Conservation (phyloP, 1,140 invertebrate species). For the Eriosoma lanigerum region DNA sequence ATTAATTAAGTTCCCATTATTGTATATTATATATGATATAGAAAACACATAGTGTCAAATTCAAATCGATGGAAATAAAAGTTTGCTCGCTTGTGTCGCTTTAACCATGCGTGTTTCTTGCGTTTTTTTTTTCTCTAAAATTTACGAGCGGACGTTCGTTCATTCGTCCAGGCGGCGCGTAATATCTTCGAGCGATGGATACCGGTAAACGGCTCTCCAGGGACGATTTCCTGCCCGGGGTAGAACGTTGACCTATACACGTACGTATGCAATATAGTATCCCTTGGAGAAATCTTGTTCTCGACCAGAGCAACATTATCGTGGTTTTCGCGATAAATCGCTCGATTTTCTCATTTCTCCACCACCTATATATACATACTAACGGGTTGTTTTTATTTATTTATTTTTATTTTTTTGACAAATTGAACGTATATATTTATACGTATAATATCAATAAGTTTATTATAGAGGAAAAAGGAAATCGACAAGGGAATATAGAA, state of each 20-base stretch:
- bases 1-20: background rate
- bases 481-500: conserved; percentile 3
- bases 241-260: conserved; percentile 36
- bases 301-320: conserved; percentile 34
- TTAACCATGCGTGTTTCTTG: background rate
- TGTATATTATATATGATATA: no score
- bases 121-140: background rate
- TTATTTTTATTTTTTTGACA: conserved; percentile 20
- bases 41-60: background rate
- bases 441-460: conserved; percentile 17
- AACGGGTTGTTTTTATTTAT: no score
- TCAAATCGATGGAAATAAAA: conserved; percentile 2
- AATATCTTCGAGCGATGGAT: conserved; percentile 32
- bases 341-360: background rate
- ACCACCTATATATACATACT: no score
- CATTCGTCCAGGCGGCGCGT: background rate
- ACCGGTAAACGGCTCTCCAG: conserved; percentile 47
- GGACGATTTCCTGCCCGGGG: conserved; percentile 24
- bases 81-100: background rate
- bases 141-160: conserved; percentile 36
- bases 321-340: conserved; percentile 46
- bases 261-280: conserved; percentile 4
- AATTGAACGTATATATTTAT: conserved; percentile 5
- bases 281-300: conserved; percentile 50
- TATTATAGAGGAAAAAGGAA: background rate